Base-by-base conservation (phyloP, 2,113 vertebrate species). In the Antechinus flavipes region DNA sequence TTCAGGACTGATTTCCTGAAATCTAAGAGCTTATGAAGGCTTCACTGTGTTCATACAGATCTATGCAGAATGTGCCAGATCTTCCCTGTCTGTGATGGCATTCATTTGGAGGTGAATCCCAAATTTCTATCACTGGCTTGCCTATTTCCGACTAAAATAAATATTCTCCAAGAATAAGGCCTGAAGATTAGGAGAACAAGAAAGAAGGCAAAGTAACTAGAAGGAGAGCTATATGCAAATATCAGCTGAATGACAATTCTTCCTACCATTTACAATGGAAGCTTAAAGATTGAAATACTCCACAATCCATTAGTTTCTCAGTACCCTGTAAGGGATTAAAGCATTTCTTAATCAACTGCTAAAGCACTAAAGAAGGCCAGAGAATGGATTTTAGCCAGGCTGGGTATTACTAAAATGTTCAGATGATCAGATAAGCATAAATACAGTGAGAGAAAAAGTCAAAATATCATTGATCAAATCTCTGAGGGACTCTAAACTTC, bases 331-430 rank as follows among this genome's bases (percentile, higher is more conserved):
- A 98, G 0, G 0, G 95, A 98, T 98, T 98, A 98, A 95, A 98
- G 54, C 93, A 96, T 98, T 98, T 98, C 97, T 98, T 98, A 98
- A 98, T 98, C 97, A 98, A 98, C 94, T 97, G 95, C 93, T 98
- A 97, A 98, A 97, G 95, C 94, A 97, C 89, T 96, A 95, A 98
- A 97, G 96, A 56, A 56, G 91, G 90, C 94, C 93, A 97, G 97
- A 97, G 76, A 90, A 54, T 95, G 93, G 91, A 97, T 96, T 95
- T 96, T 95, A 97, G 89, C 54, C 97, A 98, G 98, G 90, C 50
- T 61, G 23, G 58, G 26, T 90, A 97, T 95, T 11, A 96, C 14
- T 46, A 91, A 97, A 98, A 97, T 89, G 22, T 53, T 95, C 91
- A 94, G 50, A 97, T 54, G n/a, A 58, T 95, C 96, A 97, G 92